Evolutionary conservation across 2,888 invertebrate genomes (phyloP), one percentile per base, ranked within the genome.

Genomic region (Dendrolimus houi): DNA sequence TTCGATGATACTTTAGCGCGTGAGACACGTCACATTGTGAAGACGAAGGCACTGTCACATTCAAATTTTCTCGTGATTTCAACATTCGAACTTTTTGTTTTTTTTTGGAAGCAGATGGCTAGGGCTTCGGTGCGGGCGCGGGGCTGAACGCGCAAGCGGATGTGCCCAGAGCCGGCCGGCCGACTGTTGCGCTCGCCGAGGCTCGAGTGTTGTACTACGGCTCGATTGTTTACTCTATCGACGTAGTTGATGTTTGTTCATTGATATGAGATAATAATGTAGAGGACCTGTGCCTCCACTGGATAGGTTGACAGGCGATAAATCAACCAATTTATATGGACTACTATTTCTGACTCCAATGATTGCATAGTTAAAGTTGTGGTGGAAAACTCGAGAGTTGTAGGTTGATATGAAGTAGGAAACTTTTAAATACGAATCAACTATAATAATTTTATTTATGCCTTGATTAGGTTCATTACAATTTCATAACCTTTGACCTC

Each of bases 91-190:
- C 59, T 61, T 70, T 29, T 29, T 29, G 29, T 3, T 3, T 29
- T 29, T 29, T 29, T 29, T 29, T 29, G 63, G 62, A 63, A 63
- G 61, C 60, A 58, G 61, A 57, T 65, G 62, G 67, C 59, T 66
- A 69, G 77, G 72, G 74, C 68, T 70, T 29, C 29, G 73, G 47
- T 66, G 69, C 81, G 79, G 78, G 82, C 83, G 82, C 83, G 76
- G 80, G 80, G 75, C 74, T 72, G 79, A 84, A 76, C 81, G 82
- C 85, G 81, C 86, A 87, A 82, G 81, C 89, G 88, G 89, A 90
- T 90, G 87, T 88, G 89, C 83, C 79, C 79, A 75, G 80, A 77
- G 82, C 85, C 83, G 83, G 79, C 81, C 79, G 75, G 79, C 69
- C 76, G 79, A 83, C 80, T 83, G 80, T 75, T 80, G 79, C 77